A percentile compares a stretch with the other conserved stretches of the same genome.
Evolutionary conservation across 2,113 vertebrate genomes (phyloP).

Genomic region (Periophthalmodon schlosseri): DNA sequence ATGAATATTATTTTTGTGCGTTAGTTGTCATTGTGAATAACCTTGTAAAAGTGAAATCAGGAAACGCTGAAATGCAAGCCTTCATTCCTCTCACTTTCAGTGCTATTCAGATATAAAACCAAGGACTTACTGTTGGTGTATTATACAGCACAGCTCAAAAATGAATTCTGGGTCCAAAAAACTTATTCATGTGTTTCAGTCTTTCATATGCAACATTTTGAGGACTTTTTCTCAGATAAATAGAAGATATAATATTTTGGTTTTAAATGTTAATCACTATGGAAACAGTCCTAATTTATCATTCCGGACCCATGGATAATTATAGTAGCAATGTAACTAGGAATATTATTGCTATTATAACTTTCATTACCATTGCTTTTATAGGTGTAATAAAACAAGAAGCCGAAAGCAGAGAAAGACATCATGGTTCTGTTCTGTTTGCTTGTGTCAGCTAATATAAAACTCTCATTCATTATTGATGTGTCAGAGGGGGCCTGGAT

Average conservation of each 20-base stretch:
- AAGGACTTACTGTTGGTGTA: conserved; percentile 20
- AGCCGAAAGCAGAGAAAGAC: conserved; percentile 42
- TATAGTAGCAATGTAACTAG: background rate
- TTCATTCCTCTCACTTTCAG: background rate
- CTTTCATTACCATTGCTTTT: background rate
- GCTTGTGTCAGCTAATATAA: conserved; percentile 69
- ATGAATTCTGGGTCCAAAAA: conserved; percentile 15
- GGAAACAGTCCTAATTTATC: too few species aligned
- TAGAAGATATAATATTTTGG: too few species aligned
- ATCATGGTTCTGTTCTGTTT: conserved; percentile 47
- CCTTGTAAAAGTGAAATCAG: background rate
- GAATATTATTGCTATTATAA: background rate
- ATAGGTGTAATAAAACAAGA: conserved; percentile 27
- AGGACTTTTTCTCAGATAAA: too few species aligned
- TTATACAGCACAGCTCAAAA: background rate
- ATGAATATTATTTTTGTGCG: background rate
- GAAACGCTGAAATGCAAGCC: background rate
- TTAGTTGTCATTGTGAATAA: background rate
- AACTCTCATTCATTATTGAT: conserved; percentile 85
- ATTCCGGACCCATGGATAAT: too few species aligned
- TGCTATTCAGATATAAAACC: conserved; percentile 4
- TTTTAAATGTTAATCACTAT: too few species aligned
- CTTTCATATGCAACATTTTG: too few species aligned
- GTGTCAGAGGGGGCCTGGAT: conserved; percentile 68
- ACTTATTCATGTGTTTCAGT: too few species aligned